Evolutionary conservation across 2,888 invertebrate species (phyloP), one percentile per base, ranked within the genome.

Genomic region (Junonia oenone): DNA sequence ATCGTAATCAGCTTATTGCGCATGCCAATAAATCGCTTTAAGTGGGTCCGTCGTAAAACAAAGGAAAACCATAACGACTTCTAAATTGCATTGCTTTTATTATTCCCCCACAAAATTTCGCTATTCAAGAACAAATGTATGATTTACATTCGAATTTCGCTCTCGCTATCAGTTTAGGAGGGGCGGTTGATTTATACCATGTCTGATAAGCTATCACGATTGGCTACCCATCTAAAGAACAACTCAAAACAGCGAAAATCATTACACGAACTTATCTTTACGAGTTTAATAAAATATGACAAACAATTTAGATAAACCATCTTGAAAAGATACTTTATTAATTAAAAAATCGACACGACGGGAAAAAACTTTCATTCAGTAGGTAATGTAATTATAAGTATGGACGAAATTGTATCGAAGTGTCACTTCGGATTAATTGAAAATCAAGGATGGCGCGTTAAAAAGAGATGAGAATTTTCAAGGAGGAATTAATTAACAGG

Each of bases 131-230:
- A 83, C 79, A 84, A 83, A 83, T 79, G 79, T 83, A 81, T 87
- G 84, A 87, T 87, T 84, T 85, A 86, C 75, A 70, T 71, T 67
- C 66, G 70, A 78, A 78, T 78, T 80, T 79, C 72, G 73, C 74
- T 75, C 73, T 71, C 73, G 75, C 81, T 87, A 88, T 88, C 87
- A 74, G 78, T 57, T 62, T 51, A 62, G 65, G 64, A 68, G 81
- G 83, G 81, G 85, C 71, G 83, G 72, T 81, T 85, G 87, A 88
- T 88, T 88, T 88, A 85, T 83, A 78, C 73, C 69, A 66, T 70
- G 72, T 72, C 75, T 70, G 71, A 68, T 65, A 53, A 61, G 59
- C 50, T 66, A 68, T 71, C 72, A 53, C 54, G 61, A 62, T 61
- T 5, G 51, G 55, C 38, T 48, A 55, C 38, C 62, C 75, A 72